Conservation (phyloP, 2,797 vertebrate genomes). For the Trachops cirrhosus region DNA sequence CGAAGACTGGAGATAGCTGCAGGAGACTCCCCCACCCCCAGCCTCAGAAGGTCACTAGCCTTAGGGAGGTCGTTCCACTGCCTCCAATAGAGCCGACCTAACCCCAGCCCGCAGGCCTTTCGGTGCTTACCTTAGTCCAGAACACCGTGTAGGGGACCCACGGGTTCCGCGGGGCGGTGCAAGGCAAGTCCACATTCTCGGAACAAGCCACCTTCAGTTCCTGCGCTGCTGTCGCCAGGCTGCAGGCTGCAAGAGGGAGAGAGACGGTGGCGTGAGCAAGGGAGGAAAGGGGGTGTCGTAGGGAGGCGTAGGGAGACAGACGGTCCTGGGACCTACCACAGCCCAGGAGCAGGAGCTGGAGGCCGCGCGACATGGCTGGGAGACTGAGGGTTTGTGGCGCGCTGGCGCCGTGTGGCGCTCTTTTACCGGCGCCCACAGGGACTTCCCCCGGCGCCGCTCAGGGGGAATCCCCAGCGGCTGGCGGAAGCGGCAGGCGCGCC, state of each 20-base stretch:
- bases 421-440: constrained; percentile 39
- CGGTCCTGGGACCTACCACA: constrained; percentile 73
- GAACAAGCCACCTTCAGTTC: constrained; percentile 77
- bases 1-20: fast-evolving
- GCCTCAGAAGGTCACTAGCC: neutral
- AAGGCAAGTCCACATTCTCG: constrained; percentile 79
- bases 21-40: neutral
- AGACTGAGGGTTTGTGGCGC: neutral
- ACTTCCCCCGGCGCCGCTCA: constrained; percentile 51
- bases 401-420: neutral
- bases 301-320: neutral
- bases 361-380: constrained; percentile 49
- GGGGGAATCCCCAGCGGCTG: constrained; percentile 57
- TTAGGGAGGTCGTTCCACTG: fast-evolving
- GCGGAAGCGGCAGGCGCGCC: neutral
- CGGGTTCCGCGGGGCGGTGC: constrained; percentile 69
- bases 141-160: constrained; percentile 57
- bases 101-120: too few species aligned
- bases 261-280: constrained; percentile 32
- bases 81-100: neutral
- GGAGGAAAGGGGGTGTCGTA: neutral
- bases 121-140: constrained; percentile 81
- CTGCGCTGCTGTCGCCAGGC: constrained; percentile 51
- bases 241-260: constrained; percentile 79
- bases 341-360: constrained; percentile 75